Percentiles rank a stretch among this genome's conserved stretches.
These are phyloP conservation scores for Andrena trimmerana DNA, from an alignment of 2,888 invertebrate species.

Conservation along the genomic window DNA sequence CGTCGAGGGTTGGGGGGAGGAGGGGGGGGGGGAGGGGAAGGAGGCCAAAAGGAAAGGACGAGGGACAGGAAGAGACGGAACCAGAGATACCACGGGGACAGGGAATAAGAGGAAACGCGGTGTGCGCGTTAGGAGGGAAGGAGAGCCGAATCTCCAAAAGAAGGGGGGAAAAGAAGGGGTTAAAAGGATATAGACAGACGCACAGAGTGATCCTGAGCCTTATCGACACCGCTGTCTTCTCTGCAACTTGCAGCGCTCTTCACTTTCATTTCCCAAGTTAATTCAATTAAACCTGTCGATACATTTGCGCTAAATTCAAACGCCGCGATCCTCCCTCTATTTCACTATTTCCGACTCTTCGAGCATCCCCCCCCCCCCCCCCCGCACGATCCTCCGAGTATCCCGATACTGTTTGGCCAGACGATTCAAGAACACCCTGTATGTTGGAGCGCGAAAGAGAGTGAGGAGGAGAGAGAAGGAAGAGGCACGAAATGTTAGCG, in stretches of 20 bases:
- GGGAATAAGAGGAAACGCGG: background rate
- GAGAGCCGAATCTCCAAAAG: background rate
- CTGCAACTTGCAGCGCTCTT: too few relatives aligned
- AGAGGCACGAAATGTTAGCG: slow-evolving; percentile 35
- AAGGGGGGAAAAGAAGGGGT: slow-evolving; percentile 21
- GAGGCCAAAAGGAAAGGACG: slow-evolving; percentile 9
- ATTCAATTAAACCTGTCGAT: too few relatives aligned
- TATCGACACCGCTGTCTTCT: background rate
- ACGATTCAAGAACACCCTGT: slow-evolving; percentile 6
- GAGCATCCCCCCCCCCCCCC: too few relatives aligned
- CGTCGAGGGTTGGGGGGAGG: background rate
- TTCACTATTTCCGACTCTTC: too few relatives aligned
- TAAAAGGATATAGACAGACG: background rate
- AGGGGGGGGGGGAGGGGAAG: background rate
- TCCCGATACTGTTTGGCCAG: too few relatives aligned
- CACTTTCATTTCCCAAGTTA: too few relatives aligned
- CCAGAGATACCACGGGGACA: slow-evolving; percentile 27
- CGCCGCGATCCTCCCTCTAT: too few relatives aligned
- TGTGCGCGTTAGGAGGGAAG: background rate
- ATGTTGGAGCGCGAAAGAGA: slow-evolving; percentile 35
- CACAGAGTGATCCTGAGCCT: background rate
- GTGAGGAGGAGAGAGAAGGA: slow-evolving; percentile 34
- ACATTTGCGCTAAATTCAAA: too few relatives aligned
- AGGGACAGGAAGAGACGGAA: slow-evolving; percentile 34
- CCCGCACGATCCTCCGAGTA: too few relatives aligned